These are phyloP conservation scores for Brachyistius frenatus DNA, from an alignment of 2,113 vertebrate species.

Conservation along the genomic window DNA sequence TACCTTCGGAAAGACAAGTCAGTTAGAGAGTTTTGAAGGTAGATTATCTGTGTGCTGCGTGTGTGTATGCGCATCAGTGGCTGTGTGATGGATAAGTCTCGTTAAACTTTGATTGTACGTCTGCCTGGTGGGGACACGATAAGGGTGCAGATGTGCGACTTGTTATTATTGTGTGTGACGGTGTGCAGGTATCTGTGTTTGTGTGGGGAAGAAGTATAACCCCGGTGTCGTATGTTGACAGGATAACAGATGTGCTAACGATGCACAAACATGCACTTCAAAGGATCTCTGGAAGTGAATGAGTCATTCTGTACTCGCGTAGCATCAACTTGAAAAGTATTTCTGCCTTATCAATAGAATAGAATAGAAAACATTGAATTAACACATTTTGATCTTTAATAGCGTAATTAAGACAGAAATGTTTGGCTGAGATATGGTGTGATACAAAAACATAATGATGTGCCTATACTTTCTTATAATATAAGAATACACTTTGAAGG, in stretches of 20 bases:
- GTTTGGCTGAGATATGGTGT: background rate
- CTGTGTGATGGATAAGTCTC: constrained; percentile 63
- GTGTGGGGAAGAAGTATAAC: constrained; percentile 47
- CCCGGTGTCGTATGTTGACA: constrained; percentile 44
- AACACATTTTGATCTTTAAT: background rate
- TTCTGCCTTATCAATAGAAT: constrained; percentile 4
- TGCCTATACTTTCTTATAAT: background rate
- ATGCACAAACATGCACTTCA: constrained; percentile 17
- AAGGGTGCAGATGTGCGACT: constrained; percentile 62
- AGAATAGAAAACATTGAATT: constrained; percentile 7
- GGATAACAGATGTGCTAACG: constrained; percentile 47
- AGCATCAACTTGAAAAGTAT: background rate
- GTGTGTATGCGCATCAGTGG: constrained; percentile 11
- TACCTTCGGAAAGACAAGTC: background rate
- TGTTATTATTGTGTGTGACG: constrained; percentile 40
- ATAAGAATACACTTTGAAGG: background rate
- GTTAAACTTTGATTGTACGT: constrained; percentile 71
- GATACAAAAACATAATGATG: background rate
- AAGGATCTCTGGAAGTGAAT: constrained; percentile 28
- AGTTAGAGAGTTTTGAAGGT: constrained; percentile 14
- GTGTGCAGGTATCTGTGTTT: constrained; percentile 37
- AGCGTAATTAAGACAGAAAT: background rate
- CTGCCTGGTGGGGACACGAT: constrained; percentile 51
- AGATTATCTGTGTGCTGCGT: constrained; percentile 27
- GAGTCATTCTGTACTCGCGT: constrained; percentile 24